phyloP scores from a whole-genome alignment of 2,888 invertebrate species.

The Dermolepida albohirtum region DNA sequence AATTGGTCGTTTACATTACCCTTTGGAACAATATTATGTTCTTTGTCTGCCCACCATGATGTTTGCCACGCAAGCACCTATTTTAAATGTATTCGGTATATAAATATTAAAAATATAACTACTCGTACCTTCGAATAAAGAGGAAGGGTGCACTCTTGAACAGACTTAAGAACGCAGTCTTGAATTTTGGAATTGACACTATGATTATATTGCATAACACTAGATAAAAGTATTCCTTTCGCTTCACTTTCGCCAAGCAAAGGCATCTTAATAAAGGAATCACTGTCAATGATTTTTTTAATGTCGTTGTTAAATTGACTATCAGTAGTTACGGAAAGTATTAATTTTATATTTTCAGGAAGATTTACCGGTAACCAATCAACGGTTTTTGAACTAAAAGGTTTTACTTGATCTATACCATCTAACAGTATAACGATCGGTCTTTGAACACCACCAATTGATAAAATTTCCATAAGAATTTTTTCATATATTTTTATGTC shows the following conservation, averaged over 20 bases:
- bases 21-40: slow-evolving; percentile 69
- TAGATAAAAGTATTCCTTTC: slow-evolving; percentile 68
- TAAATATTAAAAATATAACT: neutral
- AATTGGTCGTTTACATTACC: slow-evolving; percentile 74
- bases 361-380: slow-evolving; percentile 83
- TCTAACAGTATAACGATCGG: slow-evolving; percentile 81
- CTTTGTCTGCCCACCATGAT: slow-evolving; percentile 71
- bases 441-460: slow-evolving; percentile 69
- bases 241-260: slow-evolving; percentile 67
- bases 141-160: slow-evolving; percentile 75
- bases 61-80: slow-evolving; percentile 73
- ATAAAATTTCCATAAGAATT: slow-evolving; percentile 69
- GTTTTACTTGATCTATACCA: slow-evolving; percentile 75
- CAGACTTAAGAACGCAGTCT: slow-evolving; percentile 69
- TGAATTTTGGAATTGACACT: slow-evolving; percentile 73
- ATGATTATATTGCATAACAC: slow-evolving; percentile 71
- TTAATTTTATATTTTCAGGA: slow-evolving; percentile 80
- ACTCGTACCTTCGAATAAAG: slow-evolving; percentile 74
- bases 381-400: slow-evolving; percentile 71
- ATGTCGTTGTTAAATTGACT: slow-evolving; percentile 64
- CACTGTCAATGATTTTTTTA: slow-evolving; percentile 56
- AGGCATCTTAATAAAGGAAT: slow-evolving; percentile 66
- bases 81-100: neutral
- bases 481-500: slow-evolving; percentile 78
- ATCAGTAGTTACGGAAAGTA: slow-evolving; percentile 77